Evolutionary conservation across 2,888 invertebrate genomes (phyloP).

Genomic region (Brenthis daphne): DNA sequence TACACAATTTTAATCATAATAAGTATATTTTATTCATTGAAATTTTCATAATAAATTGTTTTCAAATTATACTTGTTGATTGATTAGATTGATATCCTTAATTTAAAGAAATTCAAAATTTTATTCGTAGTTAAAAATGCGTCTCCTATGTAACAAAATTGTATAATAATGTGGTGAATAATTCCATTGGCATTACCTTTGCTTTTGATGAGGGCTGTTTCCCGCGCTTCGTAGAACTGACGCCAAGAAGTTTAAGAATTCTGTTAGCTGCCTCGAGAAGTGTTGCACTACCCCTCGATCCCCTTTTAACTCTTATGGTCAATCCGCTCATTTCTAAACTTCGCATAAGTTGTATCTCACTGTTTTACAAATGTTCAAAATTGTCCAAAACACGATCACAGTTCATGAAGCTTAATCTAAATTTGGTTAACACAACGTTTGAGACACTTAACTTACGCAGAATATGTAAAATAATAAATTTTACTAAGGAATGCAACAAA

Average conservation of each 20-base stretch:
- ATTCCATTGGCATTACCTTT: slow-evolving; percentile 66
- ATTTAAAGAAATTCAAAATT: too few species aligned
- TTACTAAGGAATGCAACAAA: slow-evolving; percentile 59
- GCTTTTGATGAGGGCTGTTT: slow-evolving; percentile 80
- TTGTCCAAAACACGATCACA: slow-evolving; percentile 69
- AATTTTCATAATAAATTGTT: too few species aligned
- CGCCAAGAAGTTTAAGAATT: slow-evolving; percentile 78
- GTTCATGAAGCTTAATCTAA: slow-evolving; percentile 62
- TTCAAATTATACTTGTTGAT: too few species aligned
- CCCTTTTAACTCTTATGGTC: slow-evolving; percentile 80
- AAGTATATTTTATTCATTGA: too few species aligned
- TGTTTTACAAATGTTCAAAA: slow-evolving; percentile 69
- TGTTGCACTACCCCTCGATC: slow-evolving; percentile 81
- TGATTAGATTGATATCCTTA: too few species aligned
- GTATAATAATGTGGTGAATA: background rate
- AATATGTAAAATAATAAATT: slow-evolving; percentile 38
- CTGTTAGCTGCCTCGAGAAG: slow-evolving; percentile 80
- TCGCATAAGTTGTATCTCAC: slow-evolving; percentile 64
- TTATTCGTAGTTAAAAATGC: too few species aligned
- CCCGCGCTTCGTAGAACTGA: slow-evolving; percentile 80
- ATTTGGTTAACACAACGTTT: slow-evolving; percentile 42
- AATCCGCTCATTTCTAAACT: slow-evolving; percentile 81
- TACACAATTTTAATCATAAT: too few species aligned
- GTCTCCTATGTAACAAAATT: too few species aligned
- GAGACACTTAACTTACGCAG: slow-evolving; percentile 40